Evolutionary conservation across 2,888 invertebrate species (phyloP).

Genomic region (Plutella xylostella): DNA sequence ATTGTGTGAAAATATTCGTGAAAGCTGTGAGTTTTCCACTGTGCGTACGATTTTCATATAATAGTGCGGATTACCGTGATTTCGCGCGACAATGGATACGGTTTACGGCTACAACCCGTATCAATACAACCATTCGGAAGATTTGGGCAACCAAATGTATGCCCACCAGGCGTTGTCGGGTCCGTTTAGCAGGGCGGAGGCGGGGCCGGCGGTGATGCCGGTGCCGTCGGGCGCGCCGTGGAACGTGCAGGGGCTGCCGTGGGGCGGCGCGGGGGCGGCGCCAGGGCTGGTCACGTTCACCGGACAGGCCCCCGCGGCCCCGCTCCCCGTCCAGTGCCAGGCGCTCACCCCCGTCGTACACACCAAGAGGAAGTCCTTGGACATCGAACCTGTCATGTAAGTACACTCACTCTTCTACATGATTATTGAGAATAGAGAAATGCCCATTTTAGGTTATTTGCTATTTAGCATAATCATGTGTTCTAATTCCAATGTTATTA

Average conservation of each 20-base stretch:
- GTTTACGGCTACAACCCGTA: conserved; percentile 46
- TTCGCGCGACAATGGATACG: conserved; percentile 41
- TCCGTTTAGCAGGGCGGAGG: conserved; percentile 27
- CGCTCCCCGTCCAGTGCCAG: conserved; percentile 26
- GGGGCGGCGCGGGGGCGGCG: conserved; percentile 53
- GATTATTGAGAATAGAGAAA: neutral
- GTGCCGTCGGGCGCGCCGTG: conserved; percentile 56
- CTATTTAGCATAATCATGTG: neutral
- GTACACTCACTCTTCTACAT: neutral
- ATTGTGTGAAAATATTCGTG: neutral
- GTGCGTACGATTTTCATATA: no score
- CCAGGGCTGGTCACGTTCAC: conserved; percentile 61
- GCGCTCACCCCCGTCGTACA: conserved; percentile 37
- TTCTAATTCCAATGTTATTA: neutral
- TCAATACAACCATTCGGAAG: conserved; percentile 47
- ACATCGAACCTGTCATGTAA: conserved; percentile 35
- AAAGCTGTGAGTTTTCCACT: neutral
- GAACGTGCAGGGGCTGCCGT: conserved; percentile 65
- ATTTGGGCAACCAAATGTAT: conserved; percentile 50
- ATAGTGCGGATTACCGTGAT: no score
- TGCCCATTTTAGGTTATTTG: neutral
- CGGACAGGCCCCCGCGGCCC: conserved; percentile 35
- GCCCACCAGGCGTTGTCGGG: conserved; percentile 45
- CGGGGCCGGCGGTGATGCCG: conserved; percentile 46
- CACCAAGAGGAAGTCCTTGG: conserved; percentile 56